phyloP scores from a whole-genome alignment of 2,113 vertebrate species.

The Neomonachus schauinslandi region DNA sequence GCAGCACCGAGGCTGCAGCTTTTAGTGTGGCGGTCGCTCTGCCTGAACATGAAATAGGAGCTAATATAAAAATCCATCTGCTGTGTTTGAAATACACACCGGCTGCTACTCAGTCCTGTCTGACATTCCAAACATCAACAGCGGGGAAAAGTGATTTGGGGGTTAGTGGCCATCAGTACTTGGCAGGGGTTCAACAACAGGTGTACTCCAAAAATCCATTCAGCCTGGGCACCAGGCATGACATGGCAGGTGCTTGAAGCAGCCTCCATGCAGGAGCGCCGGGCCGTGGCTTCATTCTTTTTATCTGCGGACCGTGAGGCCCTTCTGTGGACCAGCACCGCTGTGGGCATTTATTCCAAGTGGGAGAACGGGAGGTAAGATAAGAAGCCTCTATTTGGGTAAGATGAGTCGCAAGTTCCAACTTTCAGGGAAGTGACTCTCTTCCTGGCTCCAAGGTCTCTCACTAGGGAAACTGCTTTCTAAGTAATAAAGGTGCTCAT shows the following conservation, averaged over 20 bases:
- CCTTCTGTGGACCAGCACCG: neutral
- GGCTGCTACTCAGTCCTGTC: conserved; percentile 84
- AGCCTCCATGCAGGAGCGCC: neutral
- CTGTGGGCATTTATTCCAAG: neutral
- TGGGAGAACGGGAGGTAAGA: neutral
- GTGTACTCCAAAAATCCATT: conserved; percentile 69
- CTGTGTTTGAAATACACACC: conserved; percentile 82
- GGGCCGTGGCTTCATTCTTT: neutral
- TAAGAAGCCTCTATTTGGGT: neutral
- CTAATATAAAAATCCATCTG: conserved; percentile 91
- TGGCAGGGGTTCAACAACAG: conserved; percentile 58
- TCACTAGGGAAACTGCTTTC: neutral
- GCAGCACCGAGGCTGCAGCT: conserved; percentile 80
- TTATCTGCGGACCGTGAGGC: neutral
- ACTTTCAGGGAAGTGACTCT: neutral
- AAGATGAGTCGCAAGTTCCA: neutral
- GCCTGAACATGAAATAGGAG: conserved; percentile 86
- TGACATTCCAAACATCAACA: conserved; percentile 81
- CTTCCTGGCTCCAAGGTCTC: neutral
- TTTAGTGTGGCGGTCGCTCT: conserved; percentile 81
- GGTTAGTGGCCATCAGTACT: conserved; percentile 64
- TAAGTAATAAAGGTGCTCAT: neutral
- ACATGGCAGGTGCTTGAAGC: conserved; percentile 66
- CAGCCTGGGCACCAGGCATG: neutral
- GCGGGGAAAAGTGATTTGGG: conserved; percentile 78